Evolutionary conservation across 2,797 vertebrate genomes (phyloP).

Genomic region (Austrolebias charrua): DNA sequence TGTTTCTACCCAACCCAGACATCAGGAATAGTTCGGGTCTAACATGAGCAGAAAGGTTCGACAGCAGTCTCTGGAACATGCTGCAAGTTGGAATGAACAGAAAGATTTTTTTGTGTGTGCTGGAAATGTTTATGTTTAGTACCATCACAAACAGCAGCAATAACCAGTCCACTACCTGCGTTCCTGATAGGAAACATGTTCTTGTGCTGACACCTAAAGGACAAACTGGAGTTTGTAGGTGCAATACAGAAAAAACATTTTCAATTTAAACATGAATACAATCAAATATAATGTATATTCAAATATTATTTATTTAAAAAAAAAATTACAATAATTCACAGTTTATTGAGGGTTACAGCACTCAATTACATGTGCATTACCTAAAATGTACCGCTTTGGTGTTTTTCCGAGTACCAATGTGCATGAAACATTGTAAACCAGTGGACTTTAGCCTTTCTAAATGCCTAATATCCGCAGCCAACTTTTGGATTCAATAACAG

Average conservation of each 20-base stretch:
- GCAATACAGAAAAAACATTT: not conserved
- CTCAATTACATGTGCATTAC: slow-evolving; percentile 48
- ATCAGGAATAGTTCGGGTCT: slow-evolving; percentile 51
- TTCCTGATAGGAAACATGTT: slow-evolving; percentile 27
- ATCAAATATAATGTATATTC: slow-evolving; percentile 17
- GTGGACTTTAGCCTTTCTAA: not conserved
- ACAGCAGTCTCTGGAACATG: slow-evolving; percentile 15
- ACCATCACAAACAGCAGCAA: slow-evolving; percentile 5
- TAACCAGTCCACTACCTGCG: slow-evolving; percentile 4
- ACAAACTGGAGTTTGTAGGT: slow-evolving; percentile 58
- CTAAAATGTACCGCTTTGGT: slow-evolving; percentile 63
- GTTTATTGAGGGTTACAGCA: slow-evolving; percentile 70
- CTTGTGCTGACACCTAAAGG: slow-evolving; percentile 83
- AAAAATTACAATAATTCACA: slow-evolving; percentile 76
- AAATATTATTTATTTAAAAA: slow-evolving; percentile 70
- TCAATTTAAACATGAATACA: slow-evolving; percentile 3
- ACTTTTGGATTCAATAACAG: slow-evolving; percentile 23
- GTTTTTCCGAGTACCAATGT: slow-evolving; percentile 52
- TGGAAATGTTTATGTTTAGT: slow-evolving; percentile 18
- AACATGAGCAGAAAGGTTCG: slow-evolving; percentile 40
- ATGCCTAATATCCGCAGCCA: slow-evolving; percentile 5
- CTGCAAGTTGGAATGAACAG: slow-evolving; percentile 6
- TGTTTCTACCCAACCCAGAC: slow-evolving; percentile 65
- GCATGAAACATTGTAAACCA: slow-evolving; percentile 47
- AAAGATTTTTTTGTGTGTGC: accelerated